Evolutionary conservation across 35 echinoderm and acorn worm species (phyloP), one percentile per base, ranked within the genome.

Genomic region (Patiria miniata): DNA sequence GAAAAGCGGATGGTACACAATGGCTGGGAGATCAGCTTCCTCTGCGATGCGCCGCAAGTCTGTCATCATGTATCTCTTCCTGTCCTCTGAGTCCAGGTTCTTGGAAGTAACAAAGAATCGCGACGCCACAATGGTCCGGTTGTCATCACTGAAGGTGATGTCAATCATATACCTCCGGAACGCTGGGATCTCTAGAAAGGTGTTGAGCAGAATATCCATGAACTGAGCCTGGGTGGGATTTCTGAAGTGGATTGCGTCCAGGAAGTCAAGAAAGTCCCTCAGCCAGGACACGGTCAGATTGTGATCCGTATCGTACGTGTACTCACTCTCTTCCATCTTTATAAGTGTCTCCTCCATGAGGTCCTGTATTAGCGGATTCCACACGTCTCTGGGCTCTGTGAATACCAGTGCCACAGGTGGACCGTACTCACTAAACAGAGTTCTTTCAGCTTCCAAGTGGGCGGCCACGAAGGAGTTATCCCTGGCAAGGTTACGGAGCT

Each of bases 401-500:
- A 94, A 76, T 32, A 83, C 89, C 36, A 98, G 78, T 5, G 92
- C 79, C 3, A 98, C 88, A 0, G 81, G 58, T 23, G 95, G 95
- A 29, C 95, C 95, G 55, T 91, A 91, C 16, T 88, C 39, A 10
- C 22, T 39, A 55, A 91, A 98, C 40, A 89, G 91, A 65, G 88
- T 78, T 8, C 32, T 61, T 29, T 85, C 51, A 0, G n/a, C 37
- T 7, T 94, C 92, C 58, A 91, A 94, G 69, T 85, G 94, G 57
- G 81, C 16, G 28, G 89, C 82, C 0, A 88, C 81, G 36, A 68
- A 38, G 0, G 95, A 98, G 3, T 85, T 86, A 52, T 94, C 89
- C 50, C 73, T 57, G 1, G 95, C 92, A 2, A 98, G 79, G 29
- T 87, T 86, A 52, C 92, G 73, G 26, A 93, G 77, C 39, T 76